Base-by-base conservation (phyloP, 2,888 invertebrate genomes). In the Siphlonurus alternatus region DNA sequence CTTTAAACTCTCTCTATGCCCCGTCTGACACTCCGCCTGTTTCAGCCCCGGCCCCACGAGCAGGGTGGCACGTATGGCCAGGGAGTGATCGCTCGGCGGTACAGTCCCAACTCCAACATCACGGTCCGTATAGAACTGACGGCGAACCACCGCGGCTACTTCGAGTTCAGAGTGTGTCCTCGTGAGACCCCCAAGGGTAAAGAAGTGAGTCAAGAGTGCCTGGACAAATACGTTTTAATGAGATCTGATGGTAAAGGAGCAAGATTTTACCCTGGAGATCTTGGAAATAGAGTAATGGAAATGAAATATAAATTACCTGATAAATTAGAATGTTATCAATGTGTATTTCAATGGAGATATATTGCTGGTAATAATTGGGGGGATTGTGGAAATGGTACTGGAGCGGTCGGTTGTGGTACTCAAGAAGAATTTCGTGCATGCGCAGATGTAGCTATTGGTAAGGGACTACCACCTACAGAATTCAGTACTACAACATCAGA, bases 401-500 rank as follows among this genome's bases (percentile, higher is more conserved):
- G 87, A 38, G 86, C 86, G 0, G 86, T 93, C 0, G 93, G 93
- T 0, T 93, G 93, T 72, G 93, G 93, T 0, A 88, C 88, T 0
- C 93, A 93, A 73, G 93, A 93, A 73, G 90, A 92, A 72, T 93
- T 93, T 71, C 81, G 92, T 22, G 87, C 89, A 0, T 92, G 92
- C 69, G 86, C 92, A 0, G 92, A 93, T 71, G 84, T 91, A 59
- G 79, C 85, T 19, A 84, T 93, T 53, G 84, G 83, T 1, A 53
- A 38, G 18, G 61, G 53, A 18, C 18, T 38, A 38, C 38, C 38
- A 38, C 38, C 38, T 38, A 38, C 38, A 38, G 38, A 38, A 38
- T 10, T 38, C 38, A 38, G 38, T 38, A 38, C 38, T 10, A 38
- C 38, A 10, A 38, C 38, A 10, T 5, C 5, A 38, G 78, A 77